Evolutionary conservation across 2,888 invertebrate species (phyloP).

Genomic region (Norana najaformis): DNA sequence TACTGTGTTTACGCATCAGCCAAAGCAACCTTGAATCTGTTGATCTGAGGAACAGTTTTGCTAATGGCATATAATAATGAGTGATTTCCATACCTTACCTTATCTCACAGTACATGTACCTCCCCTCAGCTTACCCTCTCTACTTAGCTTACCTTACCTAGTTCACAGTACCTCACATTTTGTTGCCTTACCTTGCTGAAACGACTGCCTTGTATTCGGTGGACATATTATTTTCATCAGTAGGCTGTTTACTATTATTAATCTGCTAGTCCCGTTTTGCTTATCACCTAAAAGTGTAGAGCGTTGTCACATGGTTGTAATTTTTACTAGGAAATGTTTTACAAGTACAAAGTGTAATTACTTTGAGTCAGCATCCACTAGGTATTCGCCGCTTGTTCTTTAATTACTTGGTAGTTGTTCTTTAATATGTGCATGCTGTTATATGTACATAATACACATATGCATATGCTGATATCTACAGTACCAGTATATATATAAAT

Average conservation of each 20-base stretch:
- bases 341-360: neutral
- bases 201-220: neutral
- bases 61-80: no score
- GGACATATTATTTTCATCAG: neutral
- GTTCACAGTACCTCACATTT: neutral
- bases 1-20: no score
- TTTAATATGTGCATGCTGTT: neutral
- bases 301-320: neutral
- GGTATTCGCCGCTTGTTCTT: neutral
- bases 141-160: neutral
- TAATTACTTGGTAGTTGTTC: neutral
- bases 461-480: no score
- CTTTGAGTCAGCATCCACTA: neutral
- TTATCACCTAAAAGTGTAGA: neutral
- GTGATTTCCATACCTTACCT: no score
- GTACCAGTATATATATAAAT: neutral
- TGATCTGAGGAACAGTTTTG: no score
- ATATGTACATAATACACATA: no score
- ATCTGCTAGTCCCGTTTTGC: neutral
- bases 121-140: neutral
- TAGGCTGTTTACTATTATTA: neutral
- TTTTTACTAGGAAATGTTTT: neutral
- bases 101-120: no score
- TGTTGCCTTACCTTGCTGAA: neutral
- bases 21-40: no score